Evolutionary conservation across 2,888 invertebrate genomes (phyloP), one percentile per base, ranked within the genome.

Genomic region (Panzeria rudis): DNA sequence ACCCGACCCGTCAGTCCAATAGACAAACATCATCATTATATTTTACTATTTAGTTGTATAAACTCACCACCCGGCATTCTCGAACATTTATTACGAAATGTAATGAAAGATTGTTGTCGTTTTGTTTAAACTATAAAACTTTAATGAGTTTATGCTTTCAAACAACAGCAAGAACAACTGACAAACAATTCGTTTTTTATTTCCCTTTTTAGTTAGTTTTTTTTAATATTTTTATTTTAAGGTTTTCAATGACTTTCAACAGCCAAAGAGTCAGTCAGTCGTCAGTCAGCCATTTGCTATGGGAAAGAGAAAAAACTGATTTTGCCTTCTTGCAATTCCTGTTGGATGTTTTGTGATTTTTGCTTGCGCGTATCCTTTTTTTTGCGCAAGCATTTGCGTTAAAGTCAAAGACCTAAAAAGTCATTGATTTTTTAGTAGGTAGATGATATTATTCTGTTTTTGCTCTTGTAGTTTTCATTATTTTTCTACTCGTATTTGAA

Each of bases 361-460:
- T 54, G n/a, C 35, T 32, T 11, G 35, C n/a, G 15, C 54, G 20
- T 69, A 81, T 56, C 82, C 76, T 77, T 71, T 79, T 32, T 54
- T 41, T 17, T 41, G 29, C 54, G 35, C 47, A 5, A 59, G 8
- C 64, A 47, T 64, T 66, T 59, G 38, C n/a, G 29, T 59, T 54
- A 79, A 84, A 71, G 72, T 79, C 79, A 79, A 84, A 84, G 83
- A 79, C 83, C 75, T 84, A 79, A 69, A 75, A 84, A 84, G 79
- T 79, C 79, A 84, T 75, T 75, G 79, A 84, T 79, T 84, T 79
- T 8, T 68, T 50, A 38, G 64, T 80, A 47, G 80, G 64, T 80
- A 47, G 79, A 64, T 64, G 79, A 64, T 64, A 17, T 64, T 35
- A 47, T 72, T 56, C 11, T 61, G 38, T 56, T 66, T 78, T 64